Evolutionary conservation across 2,888 invertebrate species (phyloP), one percentile per base, ranked within the genome.

Genomic region (Microchrysa polita): DNA sequence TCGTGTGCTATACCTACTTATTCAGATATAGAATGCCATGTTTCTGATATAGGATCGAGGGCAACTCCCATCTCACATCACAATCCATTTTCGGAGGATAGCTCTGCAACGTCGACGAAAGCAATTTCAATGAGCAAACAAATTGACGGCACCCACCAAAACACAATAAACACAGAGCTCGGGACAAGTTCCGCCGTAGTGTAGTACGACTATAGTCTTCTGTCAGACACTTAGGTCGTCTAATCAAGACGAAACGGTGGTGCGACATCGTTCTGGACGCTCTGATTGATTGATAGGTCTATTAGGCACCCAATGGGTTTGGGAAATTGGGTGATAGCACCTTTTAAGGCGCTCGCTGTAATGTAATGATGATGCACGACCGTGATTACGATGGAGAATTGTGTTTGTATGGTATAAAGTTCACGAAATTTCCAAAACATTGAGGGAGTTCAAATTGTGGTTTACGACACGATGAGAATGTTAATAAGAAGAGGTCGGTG

Each of bases 251-350:
- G 48, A 71, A 65, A 42, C 65, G 73, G 69, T 73, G n/a, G n/a
- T n/a, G n/a, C n/a, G 74, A 75, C 74, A 75, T 5, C 27, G 59
- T 67, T 16, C 61, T 44, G 55, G 40, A 34, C 42, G n/a, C 7
- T 73, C 69, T 75, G 74, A 75, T 75, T 75, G 74, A 75, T 75
- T 75, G 74, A 75, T 73, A 23, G 73, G 73, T 69, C 74, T 73
- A 75, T 75, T 73, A 69, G 69, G 40, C 20, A 55, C 44, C 69
- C 57, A 20, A 40, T 23, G 23, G 53, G 44, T 48, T 48, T 48
- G 55, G 16, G 55, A 69, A 40, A 40, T 55, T 69, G 4, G 27
- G 40, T 67, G 55, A 69, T 69, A 69, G 55, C 34, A 55, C 34
- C 42, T 69, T 57, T 69, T 69, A 55, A 55, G 57, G 55, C 2